phyloP scores from a whole-genome alignment of 2,113 vertebrate genomes.

The Riparia riparia region DNA sequence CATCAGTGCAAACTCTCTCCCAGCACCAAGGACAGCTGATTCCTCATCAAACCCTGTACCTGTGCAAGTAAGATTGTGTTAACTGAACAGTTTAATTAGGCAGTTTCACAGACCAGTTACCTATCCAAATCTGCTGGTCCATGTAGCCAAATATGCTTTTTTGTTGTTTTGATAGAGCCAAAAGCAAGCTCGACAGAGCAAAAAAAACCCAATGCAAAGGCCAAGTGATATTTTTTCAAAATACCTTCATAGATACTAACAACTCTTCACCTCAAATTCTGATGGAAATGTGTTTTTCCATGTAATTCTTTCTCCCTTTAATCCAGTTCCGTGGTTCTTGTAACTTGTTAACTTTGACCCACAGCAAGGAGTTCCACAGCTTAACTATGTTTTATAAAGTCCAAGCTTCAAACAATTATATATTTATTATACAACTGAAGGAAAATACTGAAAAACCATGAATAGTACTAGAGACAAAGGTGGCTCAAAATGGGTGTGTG shows the following conservation, averaged over 20 bases:
- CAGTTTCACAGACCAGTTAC: background rate
- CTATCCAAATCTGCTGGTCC: background rate
- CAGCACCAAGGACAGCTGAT: conserved; percentile 93
- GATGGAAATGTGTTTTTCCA: background rate
- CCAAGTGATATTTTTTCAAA: background rate
- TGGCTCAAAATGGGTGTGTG: background rate
- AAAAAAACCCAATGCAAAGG: background rate
- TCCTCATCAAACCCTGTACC: conserved; percentile 99
- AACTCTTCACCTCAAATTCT: background rate
- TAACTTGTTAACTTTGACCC: background rate
- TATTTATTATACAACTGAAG: background rate
- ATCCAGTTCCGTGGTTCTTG: background rate
- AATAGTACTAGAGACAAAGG: background rate
- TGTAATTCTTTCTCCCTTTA: background rate
- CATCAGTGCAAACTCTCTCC: conserved; percentile 98
- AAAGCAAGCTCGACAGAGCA: background rate
- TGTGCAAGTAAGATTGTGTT: conserved; percentile 51
- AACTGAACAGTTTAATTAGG: background rate
- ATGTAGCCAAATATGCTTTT: background rate
- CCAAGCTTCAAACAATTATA: background rate
- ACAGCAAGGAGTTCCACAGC: background rate
- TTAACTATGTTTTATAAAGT: background rate
- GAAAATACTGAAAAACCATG: background rate
- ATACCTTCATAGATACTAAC: background rate
- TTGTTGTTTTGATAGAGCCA: background rate